Evolutionary conservation across 2,888 invertebrate genomes (phyloP), one percentile per base, ranked within the genome.

Genomic region (Oeneis ivallda): DNA sequence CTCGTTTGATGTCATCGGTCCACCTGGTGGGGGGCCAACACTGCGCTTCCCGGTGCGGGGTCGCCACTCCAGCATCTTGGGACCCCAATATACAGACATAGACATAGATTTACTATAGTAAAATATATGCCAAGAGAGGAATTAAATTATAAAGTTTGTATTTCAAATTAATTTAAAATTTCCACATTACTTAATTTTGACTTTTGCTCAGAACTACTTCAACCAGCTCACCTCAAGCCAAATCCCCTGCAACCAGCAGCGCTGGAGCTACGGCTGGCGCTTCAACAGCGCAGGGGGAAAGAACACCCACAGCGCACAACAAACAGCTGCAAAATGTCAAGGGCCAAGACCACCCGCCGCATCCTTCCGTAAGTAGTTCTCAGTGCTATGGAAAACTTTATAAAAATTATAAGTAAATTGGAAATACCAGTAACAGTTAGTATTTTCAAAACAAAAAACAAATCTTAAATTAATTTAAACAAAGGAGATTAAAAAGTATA

Each of bases 321-420:
- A 95, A 95, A 79, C 94, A 94, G 76, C 93, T 95, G 73, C 94
- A 95, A 78, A 95, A 95, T 93, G 95, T 95, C 92, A 96, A 96
- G 91, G 93, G 92, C 5, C 92, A 92, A 66, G 92, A 92, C 11
- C 89, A 90, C 19, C 88, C 86, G 77, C 87, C 96, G 81, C 96
- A 96, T 89, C 96, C 95, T 79, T 95, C 95, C 93, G 96, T 96
- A 93, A 94, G 94, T 93, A 50, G 3, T 47, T 53, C 13, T 58
- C 11, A 64, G 13, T 56, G 5, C 19, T 13, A 34, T 57, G 26
- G 41, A n/a, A 58, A 57, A 47, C 47, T 53, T 34, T 15, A 17
- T 45, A 10, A 4, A 26, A 5, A 19, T 17, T 13, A 56, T 57
- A 10, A 47, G 39, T 17, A 19, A 45, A 47, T 3, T n/a, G 13